Conservation (phyloP, 1,140 invertebrate genomes). For the Drosophila busckii region DNA sequence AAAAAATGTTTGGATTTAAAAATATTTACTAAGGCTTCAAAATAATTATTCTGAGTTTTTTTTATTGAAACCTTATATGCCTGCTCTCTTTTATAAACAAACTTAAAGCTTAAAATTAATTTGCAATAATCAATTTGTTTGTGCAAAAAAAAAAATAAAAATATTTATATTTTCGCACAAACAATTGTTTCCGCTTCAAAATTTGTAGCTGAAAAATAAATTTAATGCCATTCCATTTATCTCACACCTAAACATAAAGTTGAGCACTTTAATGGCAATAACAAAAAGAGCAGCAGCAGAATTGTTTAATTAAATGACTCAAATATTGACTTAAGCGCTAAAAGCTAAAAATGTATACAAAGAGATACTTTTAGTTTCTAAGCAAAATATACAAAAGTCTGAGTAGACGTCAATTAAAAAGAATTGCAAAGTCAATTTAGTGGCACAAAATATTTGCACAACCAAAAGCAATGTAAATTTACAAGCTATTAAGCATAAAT, state of each 20-base stretch:
- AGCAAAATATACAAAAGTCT: conserved; percentile 5
- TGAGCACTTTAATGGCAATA: conserved; percentile 48
- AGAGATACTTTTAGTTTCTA: conserved; percentile 45
- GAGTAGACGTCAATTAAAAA: conserved; percentile 24
- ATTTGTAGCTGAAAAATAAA: conserved; percentile 28
- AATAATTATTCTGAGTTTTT: no score
- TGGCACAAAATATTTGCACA: conserved; percentile 42
- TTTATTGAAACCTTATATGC: no score
- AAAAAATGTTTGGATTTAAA: no score
- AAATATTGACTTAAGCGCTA: conserved; percentile 62
- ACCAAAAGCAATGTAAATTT: conserved; percentile 59
- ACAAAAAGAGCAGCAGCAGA: conserved; percentile 22
- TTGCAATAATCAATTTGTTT: conserved; percentile 25
- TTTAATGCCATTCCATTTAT: conserved; percentile 50
- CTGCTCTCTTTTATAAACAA: no score
- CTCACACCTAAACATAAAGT: conserved; percentile 68
- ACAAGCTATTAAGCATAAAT: conserved; percentile 33
- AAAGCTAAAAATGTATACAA: conserved; percentile 42
- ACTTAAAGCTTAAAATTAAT: conserved; percentile 39
- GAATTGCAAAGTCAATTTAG: conserved; percentile 43
- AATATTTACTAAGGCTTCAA: no score
- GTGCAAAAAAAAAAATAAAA: conserved; percentile 26
- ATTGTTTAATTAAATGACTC: conserved; percentile 14
- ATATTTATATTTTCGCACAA: conserved; percentile 44
- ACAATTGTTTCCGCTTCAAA: conserved; percentile 51